Percentiles rank a stretch among this genome's conserved stretches.
Conservation (phyloP, 2,888 invertebrate genomes). For the Aspidiotus rigidus region DNA sequence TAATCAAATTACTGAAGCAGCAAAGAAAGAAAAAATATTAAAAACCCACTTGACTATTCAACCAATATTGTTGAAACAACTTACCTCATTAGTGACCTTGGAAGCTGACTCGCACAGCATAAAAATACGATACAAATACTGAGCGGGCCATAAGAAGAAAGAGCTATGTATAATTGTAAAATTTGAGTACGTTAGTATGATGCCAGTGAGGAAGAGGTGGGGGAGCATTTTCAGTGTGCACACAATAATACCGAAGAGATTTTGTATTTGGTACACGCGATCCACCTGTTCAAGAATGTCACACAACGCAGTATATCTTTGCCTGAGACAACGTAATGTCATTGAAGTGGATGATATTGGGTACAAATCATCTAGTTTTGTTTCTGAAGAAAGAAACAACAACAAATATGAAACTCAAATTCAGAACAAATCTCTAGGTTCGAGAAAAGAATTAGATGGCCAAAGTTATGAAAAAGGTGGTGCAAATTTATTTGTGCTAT, state of each 20-base stretch:
- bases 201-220: constrained; percentile 36
- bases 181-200: constrained; percentile 35
- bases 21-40: no score
- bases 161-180: constrained; percentile 34
- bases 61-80: no score
- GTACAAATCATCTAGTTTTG: not conserved
- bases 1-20: no score
- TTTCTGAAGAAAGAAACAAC: not conserved
- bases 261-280: constrained; percentile 34
- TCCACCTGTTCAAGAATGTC: constrained; percentile 30
- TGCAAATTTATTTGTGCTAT: no score
- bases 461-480: no score
- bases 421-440: not conserved
- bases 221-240: constrained; percentile 34
- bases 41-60: no score
- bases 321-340: constrained; percentile 8
- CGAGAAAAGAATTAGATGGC: not conserved
- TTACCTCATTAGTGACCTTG: constrained; percentile 33
- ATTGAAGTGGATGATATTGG: constrained; percentile 21
- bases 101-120: constrained; percentile 34
- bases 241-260: constrained; percentile 32
- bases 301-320: constrained; percentile 32
- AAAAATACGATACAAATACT: constrained; percentile 32
- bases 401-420: not conserved
- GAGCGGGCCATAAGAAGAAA: constrained; percentile 35